Evolutionary conservation across 2,113 vertebrate species (phyloP), one percentile per base, ranked within the genome.

Genomic region (Emberiza fucata): DNA sequence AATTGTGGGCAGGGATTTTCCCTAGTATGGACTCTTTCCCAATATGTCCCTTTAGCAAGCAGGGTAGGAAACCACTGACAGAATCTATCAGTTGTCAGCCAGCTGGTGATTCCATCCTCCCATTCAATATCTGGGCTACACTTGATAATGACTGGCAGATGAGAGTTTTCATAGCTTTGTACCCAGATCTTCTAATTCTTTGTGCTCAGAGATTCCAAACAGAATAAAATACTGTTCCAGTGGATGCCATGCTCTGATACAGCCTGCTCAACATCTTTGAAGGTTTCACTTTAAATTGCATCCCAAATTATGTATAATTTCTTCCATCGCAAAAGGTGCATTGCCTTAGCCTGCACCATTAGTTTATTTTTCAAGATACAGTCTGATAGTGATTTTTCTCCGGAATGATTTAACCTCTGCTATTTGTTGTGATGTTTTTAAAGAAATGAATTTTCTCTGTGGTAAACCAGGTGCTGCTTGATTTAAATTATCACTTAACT

Each of bases 371-470:
- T 72, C 61, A 79, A 65, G 64, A 63, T 59, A 59, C 63, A 91
- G 15, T 31, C 65, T 73, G 37, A 79, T 60, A 37, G 64, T 81
- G 86, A 82, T 68, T 93, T 95, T 91, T 90, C 78, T 76, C 54
- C 92, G 69, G 95, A 95, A 83, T 45, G 18, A 85, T 64, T 51
- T 96, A 91, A 80, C 81, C 65, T 86, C 93, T 93, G 79, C 75
- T 87, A 44, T 96, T 96, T 86, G 33, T 57, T 77, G 56, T 51
- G 70, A 88, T 35, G 73, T 51, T 92, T 86, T 48, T 44, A 77
- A 79, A 92, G 42, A 95, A 97, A 91, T 69, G 8, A 95, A 89
- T 92, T 83, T 31, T 66, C 25, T 93, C 68, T 72, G 61, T 71
- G 40, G 44, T 77, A 84, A 88, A 64, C 21, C n/a, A 3, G 5